These are phyloP conservation scores for Brachyrhaphis roseni DNA, from an alignment of 2,797 vertebrate species.

Conservation along the genomic window DNA sequence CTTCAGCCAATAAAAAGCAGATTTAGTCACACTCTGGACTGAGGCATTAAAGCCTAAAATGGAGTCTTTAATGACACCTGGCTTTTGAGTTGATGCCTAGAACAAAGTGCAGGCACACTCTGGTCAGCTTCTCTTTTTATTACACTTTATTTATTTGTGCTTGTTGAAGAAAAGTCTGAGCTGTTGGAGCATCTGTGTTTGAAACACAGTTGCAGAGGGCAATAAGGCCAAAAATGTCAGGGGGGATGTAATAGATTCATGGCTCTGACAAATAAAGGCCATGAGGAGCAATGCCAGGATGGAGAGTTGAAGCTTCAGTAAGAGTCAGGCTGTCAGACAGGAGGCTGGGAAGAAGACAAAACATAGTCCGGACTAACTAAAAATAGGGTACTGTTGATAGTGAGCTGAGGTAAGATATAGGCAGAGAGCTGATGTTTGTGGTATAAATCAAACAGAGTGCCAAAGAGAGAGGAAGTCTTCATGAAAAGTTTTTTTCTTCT, in stretches of 20 bases:
- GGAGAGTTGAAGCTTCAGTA: background rate
- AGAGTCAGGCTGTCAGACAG: slow-evolving; percentile 35
- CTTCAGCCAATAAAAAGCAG: background rate
- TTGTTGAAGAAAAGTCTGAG: slow-evolving; percentile 1
- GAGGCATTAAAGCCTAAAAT: background rate
- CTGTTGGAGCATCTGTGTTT: background rate
- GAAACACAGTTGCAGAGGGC: background rate
- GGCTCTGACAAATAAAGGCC: slow-evolving; percentile 46
- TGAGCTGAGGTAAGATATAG: slow-evolving; percentile 29
- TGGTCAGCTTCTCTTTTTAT: slow-evolving; percentile 1
- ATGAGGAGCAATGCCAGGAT: slow-evolving; percentile 27
- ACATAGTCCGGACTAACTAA: slow-evolving; percentile 49
- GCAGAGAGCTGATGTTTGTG: slow-evolving; percentile 13
- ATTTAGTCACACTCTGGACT: background rate
- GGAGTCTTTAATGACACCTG: background rate
- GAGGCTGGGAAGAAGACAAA: slow-evolving; percentile 45
- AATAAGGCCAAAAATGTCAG: slow-evolving; percentile 47
- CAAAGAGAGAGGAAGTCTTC: slow-evolving; percentile 35
- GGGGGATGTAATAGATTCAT: slow-evolving; percentile 30
- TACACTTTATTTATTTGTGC: background rate
- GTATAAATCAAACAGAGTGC: slow-evolving; percentile 21
- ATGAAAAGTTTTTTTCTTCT: background rate
- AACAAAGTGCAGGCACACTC: background rate
- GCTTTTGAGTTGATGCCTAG: slow-evolving; percentile 1
- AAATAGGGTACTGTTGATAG: slow-evolving; percentile 57